These are phyloP conservation scores for human (Homo sapiens) DNA, from an alignment of 2,113 vertebrate species.

Conservation along the genomic window GRCh38 chr18:3864501-3865000, in stretches of 20 bases:
- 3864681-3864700: not conserved
- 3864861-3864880: constrained; percentile 18
- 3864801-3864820: not conserved
- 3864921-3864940: not conserved
- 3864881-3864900: not conserved
- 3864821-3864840: not conserved
- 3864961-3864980: not conserved
- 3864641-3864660: not conserved
- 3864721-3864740: not conserved
- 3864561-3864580: not conserved
- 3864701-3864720: not conserved
- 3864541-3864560: not conserved
- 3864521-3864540: not conserved
- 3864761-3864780: not conserved
- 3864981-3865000: not conserved
- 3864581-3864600: not conserved
- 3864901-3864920: not conserved
- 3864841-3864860: not conserved
- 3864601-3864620: not conserved
- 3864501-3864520: not conserved
- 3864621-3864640: not conserved
- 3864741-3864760: not conserved
- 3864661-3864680: not conserved
- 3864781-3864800: not conserved
- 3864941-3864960: not conserved